Evolutionary conservation across 2,797 vertebrate species (phyloP).

Genomic region (Gephyroberyx darwinii): DNA sequence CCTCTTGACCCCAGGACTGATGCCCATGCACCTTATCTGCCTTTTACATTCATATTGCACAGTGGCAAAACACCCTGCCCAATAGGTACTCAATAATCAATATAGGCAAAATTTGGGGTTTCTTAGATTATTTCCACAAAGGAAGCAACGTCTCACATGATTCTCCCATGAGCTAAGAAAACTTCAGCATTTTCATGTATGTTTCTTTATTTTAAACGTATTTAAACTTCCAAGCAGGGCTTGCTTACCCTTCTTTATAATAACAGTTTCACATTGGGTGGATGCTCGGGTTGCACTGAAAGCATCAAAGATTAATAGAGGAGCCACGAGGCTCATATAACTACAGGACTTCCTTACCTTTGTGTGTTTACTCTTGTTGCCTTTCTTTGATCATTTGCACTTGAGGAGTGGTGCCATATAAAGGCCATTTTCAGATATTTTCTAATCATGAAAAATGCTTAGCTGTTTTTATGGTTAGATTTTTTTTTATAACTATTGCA

Average conservation of each 20-base stretch:
- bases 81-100: constrained; percentile 32
- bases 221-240: constrained; percentile 25
- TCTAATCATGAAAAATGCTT: constrained; percentile 19
- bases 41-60: constrained; percentile 32
- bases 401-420: constrained; percentile 48
- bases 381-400: constrained; percentile 68
- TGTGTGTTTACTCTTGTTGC: constrained; percentile 37
- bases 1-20: constrained; percentile 70
- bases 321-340: constrained; percentile 6
- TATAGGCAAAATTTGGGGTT: constrained; percentile 4
- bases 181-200: not conserved
- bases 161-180: not conserved
- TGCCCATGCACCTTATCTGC: constrained; percentile 29
- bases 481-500: constrained; percentile 22
- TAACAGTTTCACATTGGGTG: constrained; percentile 30
- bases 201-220: constrained; percentile 20
- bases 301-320: constrained; percentile 16
- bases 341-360: constrained; percentile 1
- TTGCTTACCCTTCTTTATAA: not conserved
- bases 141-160: not conserved
- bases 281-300: constrained; percentile 19
- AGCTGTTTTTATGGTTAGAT: constrained; percentile 25
- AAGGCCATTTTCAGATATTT: constrained; percentile 26
- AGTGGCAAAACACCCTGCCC: constrained; percentile 34
- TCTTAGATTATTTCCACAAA: not conserved